phyloP scores from a whole-genome alignment of 1,140 invertebrate genomes.

The Drosophila arizonae region DNA sequence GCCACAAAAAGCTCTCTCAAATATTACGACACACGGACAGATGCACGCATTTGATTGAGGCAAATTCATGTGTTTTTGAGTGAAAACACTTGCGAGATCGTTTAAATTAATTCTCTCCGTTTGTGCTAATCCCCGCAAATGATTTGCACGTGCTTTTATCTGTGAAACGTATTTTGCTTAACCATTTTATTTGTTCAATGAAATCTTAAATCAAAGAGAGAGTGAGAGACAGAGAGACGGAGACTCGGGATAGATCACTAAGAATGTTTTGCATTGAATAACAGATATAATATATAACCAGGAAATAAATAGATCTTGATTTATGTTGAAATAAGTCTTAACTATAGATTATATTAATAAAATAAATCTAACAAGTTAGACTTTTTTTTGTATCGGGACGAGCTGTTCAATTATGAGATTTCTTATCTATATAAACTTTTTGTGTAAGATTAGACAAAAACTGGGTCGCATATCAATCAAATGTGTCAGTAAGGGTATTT shows the following conservation, averaged over 20 bases:
- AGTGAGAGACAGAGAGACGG: too few species aligned
- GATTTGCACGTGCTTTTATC: constrained; percentile 34
- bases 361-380: too few species aligned
- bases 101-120: constrained; percentile 7
- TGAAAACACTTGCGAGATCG: constrained; percentile 20
- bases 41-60: constrained; percentile 1
- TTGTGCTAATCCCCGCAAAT: constrained; percentile 14
- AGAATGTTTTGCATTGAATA: too few species aligned
- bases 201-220: constrained; percentile 26
- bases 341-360: too few species aligned
- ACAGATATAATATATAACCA: too few species aligned
- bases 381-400: too few species aligned
- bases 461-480: neutral
- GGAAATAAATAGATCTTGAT: too few species aligned
- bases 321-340: too few species aligned
- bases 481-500: neutral
- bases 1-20: constrained; percentile 49
- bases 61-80: neutral
- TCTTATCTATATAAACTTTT: too few species aligned
- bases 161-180: constrained; percentile 17
- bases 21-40: constrained; percentile 20
- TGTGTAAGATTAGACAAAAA: too few species aligned
- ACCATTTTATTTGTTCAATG: constrained; percentile 56
- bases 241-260: too few species aligned
- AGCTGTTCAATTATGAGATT: too few species aligned